Evolutionary conservation across 2,888 invertebrate species (phyloP), one percentile per base, ranked within the genome.

Genomic region (Drosophila limbata): DNA sequence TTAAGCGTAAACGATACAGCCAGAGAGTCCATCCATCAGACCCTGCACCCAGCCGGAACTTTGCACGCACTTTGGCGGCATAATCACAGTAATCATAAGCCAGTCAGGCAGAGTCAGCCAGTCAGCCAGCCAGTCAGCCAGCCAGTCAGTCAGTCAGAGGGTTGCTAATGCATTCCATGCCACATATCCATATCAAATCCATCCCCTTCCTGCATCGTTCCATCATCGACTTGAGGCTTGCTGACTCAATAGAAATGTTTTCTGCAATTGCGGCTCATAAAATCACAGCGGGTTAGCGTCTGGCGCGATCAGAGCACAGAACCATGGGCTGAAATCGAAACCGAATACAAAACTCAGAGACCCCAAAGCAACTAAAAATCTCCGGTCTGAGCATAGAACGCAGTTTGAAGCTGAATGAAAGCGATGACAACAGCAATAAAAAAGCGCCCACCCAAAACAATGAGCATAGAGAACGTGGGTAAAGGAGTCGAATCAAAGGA

Each of bases 261-360:
- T 89, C 83, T 71, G 77, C 91, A 91, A 90, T 90, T 90, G 92
- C 89, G 91, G 90, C 91, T 90, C 92, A 91, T 91, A 91, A 91
- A 91, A 84, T 90, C 91, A 77, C 91, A 90, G 92, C 90, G 87
- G 91, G 91, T 76, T 73, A 68, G 79, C 88, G 79, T 84, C 90
- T 89, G 86, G 67, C 77, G 66, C 71, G 88, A 87, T 84, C 77
- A 42, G 51, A 13, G 37, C 33, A n/a, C 10, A 37, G 62, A 53
- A 39, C 59, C 21, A 31, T 42, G 40, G 33, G 13, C 60, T 25
- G 33, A 59, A 35, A 42, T 25, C 11, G 40, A 52, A 57, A 40
- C 35, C 45, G 47, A 40, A 37, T 40, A 33, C 19, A 37, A 35
- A 50, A 60, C 47, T 40, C 31, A 33, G 28, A 28, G 45, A 37